Evolutionary conservation across 2,797 vertebrate genomes (phyloP).

Genomic region (Galagoides demidoff): DNA sequence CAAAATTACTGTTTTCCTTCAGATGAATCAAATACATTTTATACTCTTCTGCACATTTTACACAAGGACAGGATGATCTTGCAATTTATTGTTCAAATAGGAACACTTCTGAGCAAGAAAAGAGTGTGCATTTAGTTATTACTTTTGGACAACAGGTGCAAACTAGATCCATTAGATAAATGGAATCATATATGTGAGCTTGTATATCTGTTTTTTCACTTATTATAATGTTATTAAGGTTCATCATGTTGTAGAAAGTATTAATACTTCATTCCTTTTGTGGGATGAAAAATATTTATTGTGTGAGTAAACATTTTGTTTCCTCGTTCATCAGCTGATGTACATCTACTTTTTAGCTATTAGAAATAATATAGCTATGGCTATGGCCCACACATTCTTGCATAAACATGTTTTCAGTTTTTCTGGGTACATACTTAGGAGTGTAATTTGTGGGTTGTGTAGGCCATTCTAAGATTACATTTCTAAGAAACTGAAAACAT

Average conservation of each 20-base stretch:
- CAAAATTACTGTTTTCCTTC: not conserved
- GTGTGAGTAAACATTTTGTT: not conserved
- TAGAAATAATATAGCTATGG: not conserved
- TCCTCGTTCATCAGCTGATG: not conserved
- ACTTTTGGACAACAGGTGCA: not conserved
- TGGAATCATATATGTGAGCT: not conserved
- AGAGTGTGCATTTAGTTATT: not conserved
- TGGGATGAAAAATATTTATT: not conserved
- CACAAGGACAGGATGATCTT: not conserved
- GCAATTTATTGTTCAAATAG: not conserved
- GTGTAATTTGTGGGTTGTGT: not conserved
- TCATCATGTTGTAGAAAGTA: not conserved
- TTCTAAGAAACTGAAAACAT: not conserved
- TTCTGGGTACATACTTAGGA: not conserved
- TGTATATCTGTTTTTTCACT: not conserved
- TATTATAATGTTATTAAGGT: not conserved
- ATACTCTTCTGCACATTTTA: not conserved
- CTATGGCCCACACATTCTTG: not conserved
- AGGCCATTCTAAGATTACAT: not conserved
- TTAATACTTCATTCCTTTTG: not conserved
- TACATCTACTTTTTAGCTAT: not conserved
- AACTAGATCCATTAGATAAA: not conserved
- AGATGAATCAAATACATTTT: not conserved
- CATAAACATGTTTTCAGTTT: not conserved
- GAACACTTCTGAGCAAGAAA: not conserved